These are phyloP conservation scores for Tangara arthus DNA, from an alignment of 2,797 vertebrate species.

Conservation along the genomic window DNA sequence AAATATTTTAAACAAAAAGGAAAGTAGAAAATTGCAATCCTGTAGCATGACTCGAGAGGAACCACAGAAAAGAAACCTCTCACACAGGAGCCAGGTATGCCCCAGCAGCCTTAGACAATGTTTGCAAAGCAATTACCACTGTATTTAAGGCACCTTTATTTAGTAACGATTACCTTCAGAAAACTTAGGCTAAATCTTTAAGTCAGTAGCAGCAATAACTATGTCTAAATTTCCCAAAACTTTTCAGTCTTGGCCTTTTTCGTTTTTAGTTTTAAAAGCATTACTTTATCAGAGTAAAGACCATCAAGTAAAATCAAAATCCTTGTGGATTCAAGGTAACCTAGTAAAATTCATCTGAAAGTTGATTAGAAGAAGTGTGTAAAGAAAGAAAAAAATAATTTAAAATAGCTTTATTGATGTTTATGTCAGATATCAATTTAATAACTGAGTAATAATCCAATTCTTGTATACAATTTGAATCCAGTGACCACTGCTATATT, in stretches of 20 bases:
- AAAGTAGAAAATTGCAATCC: neutral
- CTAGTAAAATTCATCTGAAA: neutral
- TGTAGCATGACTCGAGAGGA: neutral
- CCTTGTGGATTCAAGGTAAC: neutral
- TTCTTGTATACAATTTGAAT: neutral
- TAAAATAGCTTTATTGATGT: neutral
- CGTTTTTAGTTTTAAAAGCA: neutral
- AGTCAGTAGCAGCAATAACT: neutral
- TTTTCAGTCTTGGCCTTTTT: neutral
- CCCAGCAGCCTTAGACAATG: neutral
- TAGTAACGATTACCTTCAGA: neutral
- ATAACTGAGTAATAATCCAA: neutral
- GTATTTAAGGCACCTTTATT: neutral
- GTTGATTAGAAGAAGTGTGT: neutral
- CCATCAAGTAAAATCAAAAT: neutral
- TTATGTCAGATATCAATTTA: neutral
- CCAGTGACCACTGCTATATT: neutral
- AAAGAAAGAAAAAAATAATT: neutral
- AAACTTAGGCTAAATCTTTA: neutral
- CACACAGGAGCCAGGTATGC: neutral
- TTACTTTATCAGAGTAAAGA: neutral
- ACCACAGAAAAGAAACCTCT: neutral
- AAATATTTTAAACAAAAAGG: neutral
- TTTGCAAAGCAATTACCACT: neutral
- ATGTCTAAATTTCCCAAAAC: neutral